Evolutionary conservation across 2,797 vertebrate species (phyloP).

Genomic region (Enteromius unitaeniatus): DNA sequence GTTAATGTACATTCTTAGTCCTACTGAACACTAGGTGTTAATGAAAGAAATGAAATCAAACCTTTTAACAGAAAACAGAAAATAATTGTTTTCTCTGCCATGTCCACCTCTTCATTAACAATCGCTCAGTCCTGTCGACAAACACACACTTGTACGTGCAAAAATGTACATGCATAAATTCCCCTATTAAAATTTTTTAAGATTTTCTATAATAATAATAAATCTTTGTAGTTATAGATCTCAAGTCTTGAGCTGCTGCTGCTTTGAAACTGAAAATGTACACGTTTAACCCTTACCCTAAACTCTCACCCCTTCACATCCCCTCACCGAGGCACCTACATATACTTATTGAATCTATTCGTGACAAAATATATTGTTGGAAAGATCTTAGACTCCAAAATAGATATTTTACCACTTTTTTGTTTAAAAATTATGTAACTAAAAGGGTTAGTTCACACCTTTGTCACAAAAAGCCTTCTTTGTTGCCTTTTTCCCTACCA

Average conservation of each 20-base stretch:
- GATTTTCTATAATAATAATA: not conserved
- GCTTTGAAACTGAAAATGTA: not conserved
- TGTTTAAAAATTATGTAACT: too few relatives aligned
- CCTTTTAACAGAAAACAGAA: not conserved
- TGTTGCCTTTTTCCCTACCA: too few relatives aligned
- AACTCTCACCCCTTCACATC: too few relatives aligned
- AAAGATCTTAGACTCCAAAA: too few relatives aligned
- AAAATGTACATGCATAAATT: not conserved
- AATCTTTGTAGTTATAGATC: not conserved
- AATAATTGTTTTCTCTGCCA: not conserved
- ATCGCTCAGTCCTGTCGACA: not conserved
- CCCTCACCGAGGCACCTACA: too few relatives aligned
- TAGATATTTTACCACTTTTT: too few relatives aligned
- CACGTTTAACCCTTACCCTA: not conserved
- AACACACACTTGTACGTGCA: not conserved
- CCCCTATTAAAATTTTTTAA: too few relatives aligned
- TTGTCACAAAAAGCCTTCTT: too few relatives aligned
- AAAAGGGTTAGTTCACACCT: too few relatives aligned
- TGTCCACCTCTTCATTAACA: constrained; percentile 6
- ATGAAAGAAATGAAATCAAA: not conserved
- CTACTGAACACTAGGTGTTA: too few relatives aligned
- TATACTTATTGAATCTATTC: too few relatives aligned
- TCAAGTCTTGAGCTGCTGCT: not conserved
- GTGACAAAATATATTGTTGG: too few relatives aligned
- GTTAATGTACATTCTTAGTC: not conserved